Percentiles rank a stretch among this genome's conserved stretches.
phyloP scores from a whole-genome alignment of 2,797 vertebrate species.

The Xyrichtys novacula region DNA sequence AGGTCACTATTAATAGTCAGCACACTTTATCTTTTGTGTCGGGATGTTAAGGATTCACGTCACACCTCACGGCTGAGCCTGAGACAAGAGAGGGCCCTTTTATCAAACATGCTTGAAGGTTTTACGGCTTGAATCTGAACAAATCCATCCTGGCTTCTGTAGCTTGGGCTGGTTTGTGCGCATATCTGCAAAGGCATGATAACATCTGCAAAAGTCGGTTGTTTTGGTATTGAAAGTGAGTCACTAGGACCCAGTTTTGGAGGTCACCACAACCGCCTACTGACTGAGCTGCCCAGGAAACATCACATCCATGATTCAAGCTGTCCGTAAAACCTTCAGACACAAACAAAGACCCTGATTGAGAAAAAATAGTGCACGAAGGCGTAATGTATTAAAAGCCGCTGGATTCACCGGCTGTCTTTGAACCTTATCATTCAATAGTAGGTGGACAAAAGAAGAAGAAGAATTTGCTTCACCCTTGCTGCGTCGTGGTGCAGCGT shows the following conservation, averaged over 20 bases:
- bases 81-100: conserved; percentile 14
- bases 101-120: conserved; percentile 7
- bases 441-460: conserved; percentile 1
- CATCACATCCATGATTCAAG: neutral
- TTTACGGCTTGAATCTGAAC: conserved; percentile 11
- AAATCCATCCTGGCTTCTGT: conserved; percentile 7
- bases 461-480: neutral
- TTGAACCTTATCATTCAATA: conserved; percentile 42
- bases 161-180: conserved; percentile 8
- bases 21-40: conserved; percentile 4
- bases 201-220: conserved; percentile 2
- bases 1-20: neutral
- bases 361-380: neutral
- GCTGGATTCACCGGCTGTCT: conserved; percentile 7
- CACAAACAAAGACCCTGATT: conserved; percentile 1
- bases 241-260: neutral
- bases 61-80: conserved; percentile 9
- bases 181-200: conserved; percentile 13
- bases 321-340: conserved; percentile 14
- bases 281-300: conserved; percentile 4
- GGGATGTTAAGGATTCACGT: conserved; percentile 34
- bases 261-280: conserved; percentile 2
- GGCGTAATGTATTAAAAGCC: conserved; percentile 26
- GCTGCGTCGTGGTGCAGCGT: conserved; percentile 14
- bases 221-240: neutral